A percentile compares a stretch with the other conserved stretches of the same genome.
Conservation (phyloP, 2,888 invertebrate species). For the Lacanobia wlatinum region DNA sequence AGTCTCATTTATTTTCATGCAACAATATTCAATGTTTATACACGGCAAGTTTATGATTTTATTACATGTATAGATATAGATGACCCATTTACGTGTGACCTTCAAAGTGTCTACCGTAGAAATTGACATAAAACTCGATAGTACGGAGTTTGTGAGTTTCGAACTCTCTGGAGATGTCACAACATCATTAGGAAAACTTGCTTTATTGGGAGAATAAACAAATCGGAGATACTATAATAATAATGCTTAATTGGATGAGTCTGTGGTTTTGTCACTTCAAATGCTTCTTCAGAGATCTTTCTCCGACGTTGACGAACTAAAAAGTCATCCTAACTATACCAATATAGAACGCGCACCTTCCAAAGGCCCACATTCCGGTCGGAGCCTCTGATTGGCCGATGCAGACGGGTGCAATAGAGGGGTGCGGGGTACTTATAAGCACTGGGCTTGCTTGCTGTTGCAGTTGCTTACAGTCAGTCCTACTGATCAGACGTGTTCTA, state of each 20-base stretch:
- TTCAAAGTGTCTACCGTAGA: neutral
- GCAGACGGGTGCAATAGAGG: slow-evolving; percentile 16
- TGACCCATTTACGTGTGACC: neutral
- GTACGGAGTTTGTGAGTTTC: neutral
- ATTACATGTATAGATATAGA: too few relatives aligned
- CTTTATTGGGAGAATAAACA: neutral
- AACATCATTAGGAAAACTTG: neutral
- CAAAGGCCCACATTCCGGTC: neutral
- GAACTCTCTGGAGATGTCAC: neutral
- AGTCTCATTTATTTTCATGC: too few relatives aligned
- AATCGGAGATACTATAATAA: too few relatives aligned
- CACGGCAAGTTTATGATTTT: too few relatives aligned
- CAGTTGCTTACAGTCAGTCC: slow-evolving; percentile 15
- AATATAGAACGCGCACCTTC: too few relatives aligned
- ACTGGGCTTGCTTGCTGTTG: neutral
- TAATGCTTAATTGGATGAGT: neutral
- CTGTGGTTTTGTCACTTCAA: neutral
- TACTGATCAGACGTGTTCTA: slow-evolving; percentile 9
- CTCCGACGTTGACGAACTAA: too few relatives aligned
- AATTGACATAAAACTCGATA: neutral
- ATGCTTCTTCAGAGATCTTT: neutral
- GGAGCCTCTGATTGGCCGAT: slow-evolving; percentile 13
- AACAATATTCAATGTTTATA: too few relatives aligned
- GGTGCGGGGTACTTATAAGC: neutral
- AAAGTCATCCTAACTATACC: neutral